phyloP scores from a whole-genome alignment of 2,113 vertebrate species.

The Furnarius figulus region DNA sequence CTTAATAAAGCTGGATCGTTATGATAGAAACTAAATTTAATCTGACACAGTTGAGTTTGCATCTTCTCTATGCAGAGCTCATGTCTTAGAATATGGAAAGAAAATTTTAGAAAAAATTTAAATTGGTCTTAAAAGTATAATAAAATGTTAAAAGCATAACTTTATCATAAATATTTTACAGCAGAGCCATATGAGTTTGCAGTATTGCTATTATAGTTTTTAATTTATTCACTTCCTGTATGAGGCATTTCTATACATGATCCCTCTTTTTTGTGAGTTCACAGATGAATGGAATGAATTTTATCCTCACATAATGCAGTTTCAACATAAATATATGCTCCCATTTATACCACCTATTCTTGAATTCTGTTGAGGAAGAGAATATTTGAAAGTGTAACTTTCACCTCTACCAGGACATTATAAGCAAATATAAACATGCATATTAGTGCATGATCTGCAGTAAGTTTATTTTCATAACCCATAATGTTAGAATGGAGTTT shows the following conservation, averaged over 20 bases:
- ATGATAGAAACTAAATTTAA: not conserved
- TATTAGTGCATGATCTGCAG: not conserved
- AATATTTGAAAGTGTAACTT: not conserved
- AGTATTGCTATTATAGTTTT: not conserved
- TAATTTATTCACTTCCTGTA: constrained; percentile 1
- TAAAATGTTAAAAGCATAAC: not conserved
- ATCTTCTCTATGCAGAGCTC: not conserved
- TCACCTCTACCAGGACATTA: not conserved
- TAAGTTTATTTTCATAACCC: not conserved
- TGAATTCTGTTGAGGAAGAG: not conserved
- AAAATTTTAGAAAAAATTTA: not conserved
- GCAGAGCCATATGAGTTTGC: not conserved
- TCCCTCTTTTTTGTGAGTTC: not conserved
- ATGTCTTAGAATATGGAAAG: not conserved
- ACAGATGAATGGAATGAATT: constrained; percentile 5
- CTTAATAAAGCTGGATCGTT: not conserved
- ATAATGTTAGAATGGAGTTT: not conserved
- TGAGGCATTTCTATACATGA: not conserved
- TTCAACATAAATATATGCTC: constrained; percentile 13
- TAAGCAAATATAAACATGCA: not conserved
- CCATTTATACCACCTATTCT: not conserved
- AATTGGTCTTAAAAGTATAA: not conserved
- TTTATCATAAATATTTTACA: not conserved
- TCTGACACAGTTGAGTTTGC: not conserved
- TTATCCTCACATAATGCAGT: not conserved